Percentiles rank a stretch among this genome's conserved stretches.
These are phyloP conservation scores for Nebria brevicollis DNA, from an alignment of 2,888 invertebrate genomes.

Conservation along the genomic window DNA sequence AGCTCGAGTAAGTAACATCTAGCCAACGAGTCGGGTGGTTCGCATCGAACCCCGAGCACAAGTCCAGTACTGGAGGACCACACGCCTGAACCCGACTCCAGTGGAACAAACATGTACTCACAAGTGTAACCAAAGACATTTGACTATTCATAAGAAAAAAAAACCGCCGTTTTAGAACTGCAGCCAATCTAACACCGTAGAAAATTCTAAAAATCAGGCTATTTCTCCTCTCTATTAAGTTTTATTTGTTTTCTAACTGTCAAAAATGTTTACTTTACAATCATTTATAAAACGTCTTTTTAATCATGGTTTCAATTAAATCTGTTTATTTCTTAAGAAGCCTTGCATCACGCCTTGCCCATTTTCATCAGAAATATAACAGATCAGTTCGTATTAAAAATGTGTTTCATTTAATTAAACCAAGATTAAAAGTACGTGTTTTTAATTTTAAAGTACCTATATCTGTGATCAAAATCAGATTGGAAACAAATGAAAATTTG, in stretches of 20 bases:
- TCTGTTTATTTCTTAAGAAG: not conserved
- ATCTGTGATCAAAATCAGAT: conserved; percentile 43
- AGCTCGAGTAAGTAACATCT: conserved; percentile 77
- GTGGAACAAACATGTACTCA: conserved; percentile 32
- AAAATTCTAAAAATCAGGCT: conserved; percentile 14
- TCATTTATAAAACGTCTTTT: not conserved
- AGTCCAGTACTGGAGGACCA: conserved; percentile 45
- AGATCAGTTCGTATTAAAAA: no score
- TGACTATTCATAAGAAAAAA: not conserved
- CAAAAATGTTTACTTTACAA: conserved; percentile 5
- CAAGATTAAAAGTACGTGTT: not conserved
- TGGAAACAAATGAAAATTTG: conserved; percentile 16
- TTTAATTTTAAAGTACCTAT: conserved; percentile 18
- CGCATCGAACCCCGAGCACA: conserved; percentile 32
- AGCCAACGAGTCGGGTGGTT: conserved; percentile 47
- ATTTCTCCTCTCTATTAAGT: not conserved
- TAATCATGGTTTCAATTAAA: no score
- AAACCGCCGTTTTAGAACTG: conserved; percentile 15
- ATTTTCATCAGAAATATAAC: no score
- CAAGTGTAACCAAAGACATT: conserved; percentile 23
- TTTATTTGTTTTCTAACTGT: not conserved
- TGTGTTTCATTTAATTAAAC: not conserved
- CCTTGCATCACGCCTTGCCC: no score
- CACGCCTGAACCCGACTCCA: conserved; percentile 38
- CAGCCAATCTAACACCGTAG: conserved; percentile 11